A percentile compares a stretch with the other conserved stretches of the same genome.
These are phyloP conservation scores for Hiodon alosoides DNA, from an alignment of 2,113 vertebrate genomes.

Conservation along the genomic window DNA sequence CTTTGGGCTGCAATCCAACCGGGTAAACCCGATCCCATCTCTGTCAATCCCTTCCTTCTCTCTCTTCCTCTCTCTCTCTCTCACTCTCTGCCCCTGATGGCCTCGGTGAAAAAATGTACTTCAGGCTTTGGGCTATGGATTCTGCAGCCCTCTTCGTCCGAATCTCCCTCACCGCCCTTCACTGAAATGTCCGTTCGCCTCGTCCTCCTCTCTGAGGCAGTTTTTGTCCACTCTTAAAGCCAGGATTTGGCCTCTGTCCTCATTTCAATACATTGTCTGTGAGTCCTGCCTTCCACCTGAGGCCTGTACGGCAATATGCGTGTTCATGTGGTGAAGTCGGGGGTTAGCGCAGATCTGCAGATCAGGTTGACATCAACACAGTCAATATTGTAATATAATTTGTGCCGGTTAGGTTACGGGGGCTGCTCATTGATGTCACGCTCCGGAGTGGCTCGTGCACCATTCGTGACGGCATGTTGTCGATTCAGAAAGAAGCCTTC, in stretches of 20 bases:
- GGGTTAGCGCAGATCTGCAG: background rate
- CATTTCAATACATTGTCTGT: background rate
- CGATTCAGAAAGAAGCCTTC: background rate
- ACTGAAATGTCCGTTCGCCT: background rate
- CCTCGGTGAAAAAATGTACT: background rate
- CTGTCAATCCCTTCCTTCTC: constrained; percentile 44
- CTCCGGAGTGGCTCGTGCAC: background rate
- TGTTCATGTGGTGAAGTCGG: background rate
- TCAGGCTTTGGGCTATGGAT: too few relatives aligned
- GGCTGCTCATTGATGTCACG: background rate
- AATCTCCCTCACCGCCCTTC: background rate
- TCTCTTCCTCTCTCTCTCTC: constrained; percentile 36
- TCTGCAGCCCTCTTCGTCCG: background rate
- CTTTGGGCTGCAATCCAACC: constrained; percentile 47
- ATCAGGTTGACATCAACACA: background rate
- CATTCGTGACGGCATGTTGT: background rate
- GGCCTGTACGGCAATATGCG: background rate
- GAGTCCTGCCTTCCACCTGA: too few relatives aligned
- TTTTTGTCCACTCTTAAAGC: too few relatives aligned
- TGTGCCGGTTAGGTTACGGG: background rate
- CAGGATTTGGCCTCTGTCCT: background rate
- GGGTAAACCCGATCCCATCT: constrained; percentile 52
- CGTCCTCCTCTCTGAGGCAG: too few relatives aligned
- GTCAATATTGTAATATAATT: background rate
- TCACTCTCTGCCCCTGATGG: background rate